Evolutionary conservation across 2,797 vertebrate species (phyloP).

Genomic region (Sibirionetta formosa): DNA sequence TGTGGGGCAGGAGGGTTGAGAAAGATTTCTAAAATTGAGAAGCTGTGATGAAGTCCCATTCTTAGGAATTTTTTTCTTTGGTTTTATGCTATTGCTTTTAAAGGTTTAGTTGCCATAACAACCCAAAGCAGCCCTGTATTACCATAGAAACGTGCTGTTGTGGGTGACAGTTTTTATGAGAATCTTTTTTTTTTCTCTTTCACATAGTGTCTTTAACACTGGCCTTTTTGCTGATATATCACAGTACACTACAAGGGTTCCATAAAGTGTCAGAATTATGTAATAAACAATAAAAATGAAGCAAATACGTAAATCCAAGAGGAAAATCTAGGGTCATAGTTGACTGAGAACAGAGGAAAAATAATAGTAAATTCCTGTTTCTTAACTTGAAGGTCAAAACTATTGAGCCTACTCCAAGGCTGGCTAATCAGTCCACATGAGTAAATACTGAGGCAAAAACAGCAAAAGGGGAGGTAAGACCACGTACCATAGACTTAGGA

Average conservation of each 20-base stretch:
- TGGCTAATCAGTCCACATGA: background rate
- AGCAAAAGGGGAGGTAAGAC: background rate
- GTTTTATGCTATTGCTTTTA: slow-evolving; percentile 67
- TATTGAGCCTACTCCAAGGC: background rate
- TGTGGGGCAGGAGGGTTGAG: background rate
- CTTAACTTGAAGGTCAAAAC: background rate
- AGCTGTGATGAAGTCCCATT: background rate
- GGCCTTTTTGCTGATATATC: slow-evolving; percentile 19
- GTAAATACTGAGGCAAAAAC: background rate
- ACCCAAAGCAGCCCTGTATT: slow-evolving; percentile 62
- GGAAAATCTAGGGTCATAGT: background rate
- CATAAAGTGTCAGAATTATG: background rate
- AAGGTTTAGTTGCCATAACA: slow-evolving; percentile 71
- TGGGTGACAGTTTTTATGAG: slow-evolving; percentile 46
- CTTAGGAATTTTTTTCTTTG: background rate
- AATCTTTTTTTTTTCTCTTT: background rate
- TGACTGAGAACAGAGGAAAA: background rate
- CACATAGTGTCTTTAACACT: background rate
- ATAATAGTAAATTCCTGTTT: background rate
- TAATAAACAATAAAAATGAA: slow-evolving; percentile 21
- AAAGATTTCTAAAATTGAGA: background rate
- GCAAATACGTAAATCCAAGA: background rate
- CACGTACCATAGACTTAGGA: background rate
- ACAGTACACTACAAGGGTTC: background rate
- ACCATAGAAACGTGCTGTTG: slow-evolving; percentile 67